Conservation (phyloP, 2,888 invertebrate genomes). For the Amblyjoppa proteus region DNA sequence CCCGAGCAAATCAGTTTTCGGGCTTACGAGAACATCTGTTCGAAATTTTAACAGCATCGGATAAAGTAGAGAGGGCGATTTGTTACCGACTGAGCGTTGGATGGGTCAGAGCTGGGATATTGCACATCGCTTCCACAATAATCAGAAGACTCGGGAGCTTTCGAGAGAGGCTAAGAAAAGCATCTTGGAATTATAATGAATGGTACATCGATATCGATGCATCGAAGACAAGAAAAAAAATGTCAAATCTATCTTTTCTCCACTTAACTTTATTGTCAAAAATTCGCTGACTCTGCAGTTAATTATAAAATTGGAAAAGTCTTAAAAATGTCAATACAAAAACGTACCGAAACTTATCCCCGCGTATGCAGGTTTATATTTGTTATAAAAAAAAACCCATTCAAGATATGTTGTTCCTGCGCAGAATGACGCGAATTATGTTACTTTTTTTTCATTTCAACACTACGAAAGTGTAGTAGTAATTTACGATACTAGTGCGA, state of each 20-base stretch:
- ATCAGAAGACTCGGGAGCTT: not conserved
- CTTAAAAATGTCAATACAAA: conserved; percentile 59
- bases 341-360: conserved; percentile 57
- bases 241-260: conserved; percentile 8
- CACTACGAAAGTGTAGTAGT: not conserved
- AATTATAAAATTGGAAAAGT: conserved; percentile 55
- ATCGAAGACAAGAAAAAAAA: not conserved
- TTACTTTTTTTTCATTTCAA: conserved; percentile 8
- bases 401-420: conserved; percentile 57
- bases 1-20: no score
- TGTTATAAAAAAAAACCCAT: conserved; percentile 34
- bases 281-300: conserved; percentile 54
- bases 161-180: not conserved
- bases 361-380: conserved; percentile 37
- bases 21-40: no score
- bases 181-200: not conserved
- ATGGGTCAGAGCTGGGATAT: no score
- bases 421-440: conserved; percentile 35
- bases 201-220: not conserved
- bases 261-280: conserved; percentile 65
- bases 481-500: no score
- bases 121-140: not conserved
- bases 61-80: no score
- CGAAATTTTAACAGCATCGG: no score
- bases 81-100: no score